A percentile compares a stretch with the other conserved stretches of the same genome.
Conservation (phyloP, 2,797 vertebrate genomes). For the Acanthurus leucopareius region DNA sequence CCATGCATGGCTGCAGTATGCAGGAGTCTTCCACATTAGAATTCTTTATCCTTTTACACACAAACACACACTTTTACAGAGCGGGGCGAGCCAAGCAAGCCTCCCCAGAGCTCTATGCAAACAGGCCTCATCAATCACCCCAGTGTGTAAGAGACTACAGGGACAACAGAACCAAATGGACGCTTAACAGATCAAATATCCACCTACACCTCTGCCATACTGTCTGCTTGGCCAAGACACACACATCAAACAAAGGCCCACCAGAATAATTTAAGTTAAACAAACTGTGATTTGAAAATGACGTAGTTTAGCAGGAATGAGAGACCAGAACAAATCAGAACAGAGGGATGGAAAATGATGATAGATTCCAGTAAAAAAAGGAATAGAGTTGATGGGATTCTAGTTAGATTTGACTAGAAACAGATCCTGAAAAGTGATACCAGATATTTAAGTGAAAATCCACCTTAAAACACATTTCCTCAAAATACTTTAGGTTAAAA, state of each 20-base stretch:
- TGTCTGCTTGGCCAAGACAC: slow-evolving; percentile 40
- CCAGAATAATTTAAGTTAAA: slow-evolving; percentile 20
- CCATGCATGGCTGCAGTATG: slow-evolving; percentile 16
- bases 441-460: slow-evolving; percentile 51
- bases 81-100: slow-evolving; percentile 31
- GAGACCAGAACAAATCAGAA: slow-evolving; percentile 16
- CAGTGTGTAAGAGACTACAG: slow-evolving; percentile 65
- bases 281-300: slow-evolving; percentile 16
- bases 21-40: slow-evolving; percentile 30
- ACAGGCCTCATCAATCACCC: slow-evolving; percentile 79
- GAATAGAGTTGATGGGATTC: slow-evolving; percentile 40
- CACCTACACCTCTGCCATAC: slow-evolving; percentile 62
- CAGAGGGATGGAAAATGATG: slow-evolving; percentile 17
- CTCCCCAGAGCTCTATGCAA: slow-evolving; percentile 64
- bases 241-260: slow-evolving; percentile 41
- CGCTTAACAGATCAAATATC: slow-evolving; percentile 76
- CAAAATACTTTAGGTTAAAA: too few species aligned
- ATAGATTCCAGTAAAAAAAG: slow-evolving; percentile 45
- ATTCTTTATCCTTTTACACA: slow-evolving; percentile 43
- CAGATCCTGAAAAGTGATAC: slow-evolving; percentile 19
- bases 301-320: slow-evolving; percentile 28
- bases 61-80: slow-evolving; percentile 15
- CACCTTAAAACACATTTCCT: slow-evolving; percentile 47
- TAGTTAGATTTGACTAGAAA: slow-evolving; percentile 40
- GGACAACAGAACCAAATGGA: slow-evolving; percentile 66